Evolutionary conservation across 2,113 vertebrate species (phyloP).

Genomic region (Dendrocopos noguchii): DNA sequence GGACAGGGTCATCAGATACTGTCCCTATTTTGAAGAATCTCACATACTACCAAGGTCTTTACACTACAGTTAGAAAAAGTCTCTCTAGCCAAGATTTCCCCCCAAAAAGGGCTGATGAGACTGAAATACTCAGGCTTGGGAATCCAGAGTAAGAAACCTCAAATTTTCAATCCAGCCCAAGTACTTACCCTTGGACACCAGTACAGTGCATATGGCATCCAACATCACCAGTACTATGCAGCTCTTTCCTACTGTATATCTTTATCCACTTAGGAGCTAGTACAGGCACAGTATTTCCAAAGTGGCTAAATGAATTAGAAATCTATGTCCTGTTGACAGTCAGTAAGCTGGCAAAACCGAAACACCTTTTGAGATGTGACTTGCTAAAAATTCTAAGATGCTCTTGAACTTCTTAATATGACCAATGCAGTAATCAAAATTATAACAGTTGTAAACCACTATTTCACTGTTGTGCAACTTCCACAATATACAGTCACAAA

Average conservation of each 20-base stretch:
- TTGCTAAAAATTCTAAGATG: not conserved
- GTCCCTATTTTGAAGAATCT: not conserved
- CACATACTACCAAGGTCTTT: not conserved
- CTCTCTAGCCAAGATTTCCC: not conserved
- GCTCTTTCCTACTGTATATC: not conserved
- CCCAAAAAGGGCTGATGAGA: not conserved
- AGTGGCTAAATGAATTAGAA: not conserved
- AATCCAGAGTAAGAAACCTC: not conserved
- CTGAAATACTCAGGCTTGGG: not conserved
- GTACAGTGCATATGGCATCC: not conserved
- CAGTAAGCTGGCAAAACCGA: not conserved
- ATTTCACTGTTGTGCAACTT: not conserved
- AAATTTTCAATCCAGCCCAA: not conserved
- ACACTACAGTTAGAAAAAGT: not conserved
- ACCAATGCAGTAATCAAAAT: not conserved
- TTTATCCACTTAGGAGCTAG: not conserved
- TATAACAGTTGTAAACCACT: not conserved
- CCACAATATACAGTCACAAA: not conserved
- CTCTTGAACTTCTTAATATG: not conserved
- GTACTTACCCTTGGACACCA: rapidly evolving
- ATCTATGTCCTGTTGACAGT: not conserved
- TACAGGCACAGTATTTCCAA: not conserved
- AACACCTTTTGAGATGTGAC: not conserved
- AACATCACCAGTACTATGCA: not conserved
- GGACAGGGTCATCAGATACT: not conserved